Base-by-base conservation (phyloP, 2,113 vertebrate species). In the Cnemophilus loriae region DNA sequence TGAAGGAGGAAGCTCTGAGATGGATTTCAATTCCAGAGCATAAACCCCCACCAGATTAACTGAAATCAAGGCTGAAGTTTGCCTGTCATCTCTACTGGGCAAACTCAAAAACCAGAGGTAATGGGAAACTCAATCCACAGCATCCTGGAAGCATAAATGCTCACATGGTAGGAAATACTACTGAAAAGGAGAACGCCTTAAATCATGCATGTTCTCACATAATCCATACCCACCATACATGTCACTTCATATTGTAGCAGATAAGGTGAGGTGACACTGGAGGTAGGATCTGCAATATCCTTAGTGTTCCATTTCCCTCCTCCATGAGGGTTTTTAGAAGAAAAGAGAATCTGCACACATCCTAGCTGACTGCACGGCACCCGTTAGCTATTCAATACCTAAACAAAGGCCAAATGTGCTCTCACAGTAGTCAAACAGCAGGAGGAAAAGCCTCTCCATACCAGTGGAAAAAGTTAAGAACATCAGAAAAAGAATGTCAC, bases 171-270 rank as follows among this genome's bases (percentile, higher is more conserved):
- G 67, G 28, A 91, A 92, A 63, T 37, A 47, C 19, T 69, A 26
- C 1, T 65, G 49, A 20, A 46, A 71, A 94, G 83, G 35, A 32
- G 22, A 73, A 33, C 2, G 1, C 9, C n/a, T 44, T 79, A 30
- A 82, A 78, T 63, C 37, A 39, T 21, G 13, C 20, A 14, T 24
- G 9, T 57, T 89, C 37, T 60, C 24, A 24, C 26, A 28, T 8
- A 67, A 47, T 37, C 92, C 74, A 33, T 30, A 26, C 16, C 57
- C 47, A 9, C 13, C 0, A 0, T 41, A 79, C 0, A 1, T 22
- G 39, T 35, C 77, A 68, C 46, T 67, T 39, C 10, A 19, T 33
- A 56, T 10, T 52, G 47, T 1, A 84, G 68, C 28, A 81, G 78
- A 44, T 37, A 39, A 84, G 24, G 33, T 17, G 13, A 84, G 13